phyloP scores from a whole-genome alignment of 2,113 vertebrate genomes.

The Paraplagusia blochii region DNA sequence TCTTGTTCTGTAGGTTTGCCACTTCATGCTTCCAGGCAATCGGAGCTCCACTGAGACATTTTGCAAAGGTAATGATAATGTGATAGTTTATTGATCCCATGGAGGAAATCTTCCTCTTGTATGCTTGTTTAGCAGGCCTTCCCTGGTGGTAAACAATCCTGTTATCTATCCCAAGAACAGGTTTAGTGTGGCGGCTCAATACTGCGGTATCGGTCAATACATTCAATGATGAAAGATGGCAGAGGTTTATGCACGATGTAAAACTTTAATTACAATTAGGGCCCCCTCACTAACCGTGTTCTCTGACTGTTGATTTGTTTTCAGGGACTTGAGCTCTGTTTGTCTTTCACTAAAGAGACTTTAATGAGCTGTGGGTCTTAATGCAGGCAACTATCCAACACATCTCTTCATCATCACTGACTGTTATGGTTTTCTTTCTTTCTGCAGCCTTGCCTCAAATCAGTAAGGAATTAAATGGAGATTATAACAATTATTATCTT shows the following conservation, averaged over 20 bases:
- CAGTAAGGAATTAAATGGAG: conserved; percentile 9
- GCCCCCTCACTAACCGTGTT: conserved; percentile 37
- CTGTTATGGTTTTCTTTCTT: conserved; percentile 23
- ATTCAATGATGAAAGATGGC: conserved; percentile 10
- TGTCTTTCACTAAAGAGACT: conserved; percentile 31
- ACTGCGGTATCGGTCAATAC: conserved; percentile 17
- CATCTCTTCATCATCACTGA: conserved; percentile 37
- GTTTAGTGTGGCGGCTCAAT: conserved; percentile 7
- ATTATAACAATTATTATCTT: conserved; percentile 9
- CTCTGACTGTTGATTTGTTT: conserved; percentile 47
- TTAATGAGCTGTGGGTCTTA: conserved; percentile 56
- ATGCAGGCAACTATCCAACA: conserved; percentile 32
- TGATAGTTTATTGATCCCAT: conserved; percentile 34
- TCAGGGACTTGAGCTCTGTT: conserved; percentile 36
- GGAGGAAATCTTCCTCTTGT: conserved; percentile 5
- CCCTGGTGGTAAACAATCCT: conserved; percentile 25
- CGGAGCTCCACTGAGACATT: conserved; percentile 3
- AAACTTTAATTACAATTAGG: conserved; percentile 52
- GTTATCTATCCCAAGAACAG: conserved; percentile 22
- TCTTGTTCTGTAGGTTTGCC: not conserved
- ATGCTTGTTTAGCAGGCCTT: not conserved
- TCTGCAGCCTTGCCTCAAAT: conserved; percentile 13
- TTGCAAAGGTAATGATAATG: conserved; percentile 11
- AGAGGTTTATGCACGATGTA: conserved; percentile 23
- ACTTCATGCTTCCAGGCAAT: not conserved